phyloP scores from a whole-genome alignment of 2,797 vertebrate genomes.

The Microtus californicus region DNA sequence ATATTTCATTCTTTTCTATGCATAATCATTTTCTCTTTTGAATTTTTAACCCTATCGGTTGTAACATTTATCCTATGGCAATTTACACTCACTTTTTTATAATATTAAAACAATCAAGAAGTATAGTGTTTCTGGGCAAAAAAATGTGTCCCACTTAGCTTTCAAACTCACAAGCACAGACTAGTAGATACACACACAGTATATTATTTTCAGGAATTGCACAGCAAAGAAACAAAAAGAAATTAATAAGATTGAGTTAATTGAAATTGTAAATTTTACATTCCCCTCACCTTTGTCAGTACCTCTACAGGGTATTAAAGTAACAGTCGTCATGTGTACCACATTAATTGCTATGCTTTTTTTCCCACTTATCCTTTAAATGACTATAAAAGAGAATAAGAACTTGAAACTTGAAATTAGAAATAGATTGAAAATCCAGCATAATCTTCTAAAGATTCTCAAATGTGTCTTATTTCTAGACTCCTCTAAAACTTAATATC shows the following conservation, averaged over 20 bases:
- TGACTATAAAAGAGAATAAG: not conserved
- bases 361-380: not conserved
- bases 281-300: not conserved
- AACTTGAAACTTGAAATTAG: not conserved
- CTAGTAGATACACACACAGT: not conserved
- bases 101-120: constrained; percentile 8
- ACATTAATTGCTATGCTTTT: not conserved
- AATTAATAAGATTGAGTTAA: not conserved
- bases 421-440: not conserved
- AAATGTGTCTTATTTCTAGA: not conserved
- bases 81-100: not conserved
- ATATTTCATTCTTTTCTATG: not conserved
- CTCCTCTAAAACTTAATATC: not conserved
- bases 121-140: not conserved
- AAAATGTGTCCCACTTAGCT: not conserved
- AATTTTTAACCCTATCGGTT: not conserved
- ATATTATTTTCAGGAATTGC: not conserved
- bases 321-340: not conserved
- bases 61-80: not conserved
- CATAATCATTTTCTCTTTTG: not conserved
- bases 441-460: not conserved
- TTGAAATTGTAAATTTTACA: not conserved
- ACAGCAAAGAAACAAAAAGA: not conserved
- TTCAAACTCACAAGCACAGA: not conserved
- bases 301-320: not conserved